Evolutionary conservation across 2,797 vertebrate genomes (phyloP).

Genomic region (Poeciliopsis turneri): DNA sequence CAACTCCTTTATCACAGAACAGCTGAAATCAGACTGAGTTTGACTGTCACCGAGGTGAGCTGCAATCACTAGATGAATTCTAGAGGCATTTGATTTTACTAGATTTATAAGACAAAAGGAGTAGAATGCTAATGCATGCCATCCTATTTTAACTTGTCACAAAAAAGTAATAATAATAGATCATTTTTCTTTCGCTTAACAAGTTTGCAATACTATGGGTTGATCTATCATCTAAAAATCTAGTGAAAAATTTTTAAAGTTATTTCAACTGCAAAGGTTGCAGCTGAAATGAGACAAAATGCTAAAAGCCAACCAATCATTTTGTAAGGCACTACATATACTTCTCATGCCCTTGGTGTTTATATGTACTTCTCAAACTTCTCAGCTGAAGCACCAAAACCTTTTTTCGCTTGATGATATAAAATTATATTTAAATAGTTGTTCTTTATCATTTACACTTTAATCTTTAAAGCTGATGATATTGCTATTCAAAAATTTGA

Average conservation of each 20-base stretch:
- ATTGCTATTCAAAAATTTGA: slow-evolving; percentile 41
- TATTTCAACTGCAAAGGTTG: not conserved
- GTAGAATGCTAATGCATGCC: not conserved
- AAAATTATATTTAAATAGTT: slow-evolving; percentile 30
- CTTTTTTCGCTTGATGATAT: not conserved
- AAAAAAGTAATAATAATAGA: not conserved
- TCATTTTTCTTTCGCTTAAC: not conserved
- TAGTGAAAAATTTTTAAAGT: not conserved
- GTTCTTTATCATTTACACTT: slow-evolving; percentile 25
- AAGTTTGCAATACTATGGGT: not conserved
- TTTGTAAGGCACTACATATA: not conserved
- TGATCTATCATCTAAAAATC: not conserved
- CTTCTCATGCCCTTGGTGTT: not conserved
- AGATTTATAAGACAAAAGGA: not conserved
- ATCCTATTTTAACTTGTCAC: not conserved
- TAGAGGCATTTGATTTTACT: not conserved
- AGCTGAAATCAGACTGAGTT: not conserved
- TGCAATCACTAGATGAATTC: not conserved
- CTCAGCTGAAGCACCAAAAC: not conserved
- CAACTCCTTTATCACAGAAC: not conserved
- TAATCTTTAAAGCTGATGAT: slow-evolving; percentile 34
- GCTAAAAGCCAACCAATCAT: not conserved
- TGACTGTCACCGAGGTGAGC: not conserved
- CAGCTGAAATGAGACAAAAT: not conserved
- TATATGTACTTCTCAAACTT: too few species aligned